Evolutionary conservation across 2,888 invertebrate genomes (phyloP).

Genomic region (Abscondita cerata): DNA sequence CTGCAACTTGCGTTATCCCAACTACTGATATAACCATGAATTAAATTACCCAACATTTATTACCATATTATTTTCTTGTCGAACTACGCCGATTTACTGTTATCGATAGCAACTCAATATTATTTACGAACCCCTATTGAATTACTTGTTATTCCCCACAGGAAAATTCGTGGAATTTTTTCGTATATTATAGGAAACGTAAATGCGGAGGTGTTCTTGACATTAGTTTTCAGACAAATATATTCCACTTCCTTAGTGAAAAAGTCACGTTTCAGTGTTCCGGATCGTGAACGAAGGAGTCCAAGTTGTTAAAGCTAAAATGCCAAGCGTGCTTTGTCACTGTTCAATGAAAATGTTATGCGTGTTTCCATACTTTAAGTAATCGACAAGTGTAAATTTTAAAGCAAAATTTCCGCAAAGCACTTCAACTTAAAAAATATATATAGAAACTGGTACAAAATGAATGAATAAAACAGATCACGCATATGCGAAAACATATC

Average conservation of each 20-base stretch:
- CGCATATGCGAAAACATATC: constrained; percentile 40
- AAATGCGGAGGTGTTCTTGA: constrained; percentile 9
- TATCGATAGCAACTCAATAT: too few species aligned
- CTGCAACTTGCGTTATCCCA: constrained; percentile 5
- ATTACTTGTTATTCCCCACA: not conserved
- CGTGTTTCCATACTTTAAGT: not conserved
- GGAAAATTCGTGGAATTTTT: not conserved
- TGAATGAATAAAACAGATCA: constrained; percentile 44
- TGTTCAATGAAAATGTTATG: constrained; percentile 13
- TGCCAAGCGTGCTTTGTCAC: constrained; percentile 17
- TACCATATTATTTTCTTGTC: constrained; percentile 5
- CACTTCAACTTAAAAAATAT: too few species aligned
- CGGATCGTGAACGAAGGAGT: constrained; percentile 9
- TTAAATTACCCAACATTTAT: constrained; percentile 10
- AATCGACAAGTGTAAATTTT: not conserved
- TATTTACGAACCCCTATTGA: too few species aligned
- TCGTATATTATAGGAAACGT: constrained; percentile 3
- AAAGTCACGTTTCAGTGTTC: constrained; percentile 12
- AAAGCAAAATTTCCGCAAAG: too few species aligned
- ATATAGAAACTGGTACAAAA: too few species aligned
- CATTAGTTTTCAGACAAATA: constrained; percentile 12
- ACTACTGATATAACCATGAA: constrained; percentile 13
- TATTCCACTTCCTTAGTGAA: constrained; percentile 11
- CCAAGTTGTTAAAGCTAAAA: constrained; percentile 18
- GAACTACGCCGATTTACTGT: not conserved